Conservation (phyloP, 2,888 invertebrate species). For the Yponomeuta malinellus region DNA sequence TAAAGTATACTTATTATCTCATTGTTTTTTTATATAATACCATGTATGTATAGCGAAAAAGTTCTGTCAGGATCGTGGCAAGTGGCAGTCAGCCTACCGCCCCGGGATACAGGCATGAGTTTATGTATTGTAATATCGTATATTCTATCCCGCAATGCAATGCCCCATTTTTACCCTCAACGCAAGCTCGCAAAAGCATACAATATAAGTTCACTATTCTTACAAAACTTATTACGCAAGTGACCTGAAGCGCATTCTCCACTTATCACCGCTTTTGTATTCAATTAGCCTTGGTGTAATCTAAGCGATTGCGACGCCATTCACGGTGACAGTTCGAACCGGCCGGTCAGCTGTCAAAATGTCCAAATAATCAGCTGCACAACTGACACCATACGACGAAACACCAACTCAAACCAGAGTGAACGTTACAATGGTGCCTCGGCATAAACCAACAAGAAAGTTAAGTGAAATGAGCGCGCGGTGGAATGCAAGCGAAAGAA, state of each 20-base stretch:
- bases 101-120: too few relatives aligned
- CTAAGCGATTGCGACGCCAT: constrained; percentile 64
- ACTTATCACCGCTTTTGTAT: constrained; percentile 71
- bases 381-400: constrained; percentile 29
- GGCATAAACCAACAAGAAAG: not conserved
- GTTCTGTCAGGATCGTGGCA: too few relatives aligned
- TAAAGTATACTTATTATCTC: too few relatives aligned
- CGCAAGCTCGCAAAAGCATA: not conserved
- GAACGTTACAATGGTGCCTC: constrained; percentile 12
- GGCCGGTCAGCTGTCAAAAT: constrained; percentile 74
- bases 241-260: constrained; percentile 58
- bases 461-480: not conserved
- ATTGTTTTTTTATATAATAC: too few relatives aligned
- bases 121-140: too few relatives aligned
- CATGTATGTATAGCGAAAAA: too few relatives aligned
- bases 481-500: not conserved
- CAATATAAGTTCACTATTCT: not conserved
- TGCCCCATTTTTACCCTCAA: too few relatives aligned
- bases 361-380: constrained; percentile 66
- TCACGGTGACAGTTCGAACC: constrained; percentile 69
- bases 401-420: constrained; percentile 20
- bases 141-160: too few relatives aligned
- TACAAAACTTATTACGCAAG: not conserved
- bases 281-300: constrained; percentile 71
- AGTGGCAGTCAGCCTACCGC: too few relatives aligned